phyloP scores from a whole-genome alignment of 2,888 invertebrate species.

The Sthenelais limicola region DNA sequence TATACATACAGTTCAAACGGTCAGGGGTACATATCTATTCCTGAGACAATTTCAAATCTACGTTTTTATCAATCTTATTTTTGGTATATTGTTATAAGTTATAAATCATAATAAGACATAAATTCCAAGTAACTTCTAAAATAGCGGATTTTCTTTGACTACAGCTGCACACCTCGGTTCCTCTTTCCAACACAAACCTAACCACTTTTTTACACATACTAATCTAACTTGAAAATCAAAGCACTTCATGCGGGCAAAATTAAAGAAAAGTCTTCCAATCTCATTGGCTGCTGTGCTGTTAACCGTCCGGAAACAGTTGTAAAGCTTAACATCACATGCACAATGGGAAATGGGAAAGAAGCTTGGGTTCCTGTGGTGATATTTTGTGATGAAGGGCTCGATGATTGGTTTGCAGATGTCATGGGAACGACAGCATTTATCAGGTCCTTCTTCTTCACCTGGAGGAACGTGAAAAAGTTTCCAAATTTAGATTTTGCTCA shows the following conservation, averaged over 20 bases:
- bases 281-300: slow-evolving; percentile 26
- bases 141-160: slow-evolving; percentile 11
- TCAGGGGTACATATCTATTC: too few species aligned
- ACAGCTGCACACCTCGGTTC: slow-evolving; percentile 27
- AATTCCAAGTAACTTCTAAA: too few species aligned
- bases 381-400: slow-evolving; percentile 28
- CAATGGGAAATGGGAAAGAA: slow-evolving; percentile 31
- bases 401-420: slow-evolving; percentile 35
- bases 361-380: slow-evolving; percentile 32
- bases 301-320: slow-evolving; percentile 18
- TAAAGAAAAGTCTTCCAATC: slow-evolving; percentile 33
- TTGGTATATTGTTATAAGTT: too few species aligned
- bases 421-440: slow-evolving; percentile 5
- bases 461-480: too few species aligned
- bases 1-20: too few species aligned
- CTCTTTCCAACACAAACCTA: slow-evolving; percentile 10
- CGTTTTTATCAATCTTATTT: too few species aligned
- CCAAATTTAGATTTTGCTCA: too few species aligned
- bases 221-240: slow-evolving; percentile 18
- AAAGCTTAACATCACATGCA: slow-evolving; percentile 14
- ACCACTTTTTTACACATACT: not conserved
- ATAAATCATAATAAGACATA: too few species aligned
- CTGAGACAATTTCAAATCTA: too few species aligned
- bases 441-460: slow-evolving; percentile 15
- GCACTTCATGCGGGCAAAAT: slow-evolving; percentile 28